phyloP scores from a whole-genome alignment of 1,140 invertebrate genomes.

The Brachionus sp. region DNA sequence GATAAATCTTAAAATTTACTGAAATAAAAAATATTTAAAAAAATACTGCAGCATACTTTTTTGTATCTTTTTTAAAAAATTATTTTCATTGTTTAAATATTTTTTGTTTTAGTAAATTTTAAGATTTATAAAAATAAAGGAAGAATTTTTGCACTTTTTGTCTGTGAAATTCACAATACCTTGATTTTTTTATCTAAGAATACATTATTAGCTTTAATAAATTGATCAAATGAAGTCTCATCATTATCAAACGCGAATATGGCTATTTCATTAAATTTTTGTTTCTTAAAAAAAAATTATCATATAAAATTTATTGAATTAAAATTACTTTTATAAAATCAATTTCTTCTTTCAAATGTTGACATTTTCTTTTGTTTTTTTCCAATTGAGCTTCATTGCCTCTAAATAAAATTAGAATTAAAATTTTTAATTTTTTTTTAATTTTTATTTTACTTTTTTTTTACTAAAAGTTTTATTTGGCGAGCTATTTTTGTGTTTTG shows the following conservation, averaged over 20 bases:
- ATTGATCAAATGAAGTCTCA: background rate
- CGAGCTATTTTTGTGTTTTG: slow-evolving; percentile 5
- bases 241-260: slow-evolving; percentile 37
- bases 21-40: no score
- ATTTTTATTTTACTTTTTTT: background rate
- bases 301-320: background rate
- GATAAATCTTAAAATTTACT: no score
- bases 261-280: slow-evolving; percentile 42
- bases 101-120: background rate
- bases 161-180: no score
- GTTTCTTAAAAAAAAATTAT: background rate
- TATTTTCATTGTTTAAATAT: no score
- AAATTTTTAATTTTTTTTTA: background rate
- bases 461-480: slow-evolving; percentile 3
- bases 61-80: no score
- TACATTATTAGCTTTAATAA: slow-evolving; percentile 20
- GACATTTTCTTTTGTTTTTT: slow-evolving; percentile 42
- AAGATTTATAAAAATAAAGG: no score
- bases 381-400: slow-evolving; percentile 31
- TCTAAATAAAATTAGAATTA: background rate
- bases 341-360: slow-evolving; percentile 33
- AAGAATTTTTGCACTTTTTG: no score
- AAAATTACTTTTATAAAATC: background rate
- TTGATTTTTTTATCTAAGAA: background rate
- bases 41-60: no score